Percentiles rank a stretch among this genome's conserved stretches.
phyloP scores from a whole-genome alignment of 2,797 vertebrate genomes.

The Sylvia borin region DNA sequence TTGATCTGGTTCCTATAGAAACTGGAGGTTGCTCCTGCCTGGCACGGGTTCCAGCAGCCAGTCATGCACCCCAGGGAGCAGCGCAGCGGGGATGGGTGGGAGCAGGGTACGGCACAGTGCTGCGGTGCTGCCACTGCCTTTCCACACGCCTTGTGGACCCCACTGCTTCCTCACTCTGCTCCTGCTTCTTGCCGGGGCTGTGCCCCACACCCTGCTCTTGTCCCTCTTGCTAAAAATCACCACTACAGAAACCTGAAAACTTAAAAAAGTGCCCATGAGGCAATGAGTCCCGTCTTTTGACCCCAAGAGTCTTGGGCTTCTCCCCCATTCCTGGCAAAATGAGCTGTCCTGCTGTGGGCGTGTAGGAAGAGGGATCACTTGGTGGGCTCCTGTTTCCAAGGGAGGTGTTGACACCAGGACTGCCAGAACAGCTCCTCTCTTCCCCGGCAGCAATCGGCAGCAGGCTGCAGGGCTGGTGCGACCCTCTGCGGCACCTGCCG shows the following conservation, averaged over 20 bases:
- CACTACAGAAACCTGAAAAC: not conserved
- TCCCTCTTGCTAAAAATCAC: not conserved
- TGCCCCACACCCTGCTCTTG: not conserved
- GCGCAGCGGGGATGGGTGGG: not conserved
- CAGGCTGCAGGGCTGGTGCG: not conserved
- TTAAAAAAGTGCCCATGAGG: not conserved
- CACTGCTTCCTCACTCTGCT: rapidly evolving
- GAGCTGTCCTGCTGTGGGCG: rapidly evolving
- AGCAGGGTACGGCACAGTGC: rapidly evolving
- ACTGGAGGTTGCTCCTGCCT: not conserved
- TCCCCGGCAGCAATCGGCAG: not conserved
- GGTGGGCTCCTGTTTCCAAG: not conserved
- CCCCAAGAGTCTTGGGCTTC: not conserved
- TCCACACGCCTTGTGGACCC: rapidly evolving
- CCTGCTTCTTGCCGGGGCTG: rapidly evolving
- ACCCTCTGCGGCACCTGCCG: not conserved
- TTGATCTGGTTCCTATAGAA: slow-evolving; percentile 49
- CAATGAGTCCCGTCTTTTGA: not conserved
- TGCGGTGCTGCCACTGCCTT: rapidly evolving
- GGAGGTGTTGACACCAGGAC: rapidly evolving
- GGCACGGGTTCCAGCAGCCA: not conserved
- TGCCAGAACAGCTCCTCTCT: not conserved
- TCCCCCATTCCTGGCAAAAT: not conserved
- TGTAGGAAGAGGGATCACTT: not conserved
- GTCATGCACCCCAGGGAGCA: not conserved